These are phyloP conservation scores for Amblyopsis rosae DNA, from an alignment of 2,113 vertebrate species.

Conservation along the genomic window DNA sequence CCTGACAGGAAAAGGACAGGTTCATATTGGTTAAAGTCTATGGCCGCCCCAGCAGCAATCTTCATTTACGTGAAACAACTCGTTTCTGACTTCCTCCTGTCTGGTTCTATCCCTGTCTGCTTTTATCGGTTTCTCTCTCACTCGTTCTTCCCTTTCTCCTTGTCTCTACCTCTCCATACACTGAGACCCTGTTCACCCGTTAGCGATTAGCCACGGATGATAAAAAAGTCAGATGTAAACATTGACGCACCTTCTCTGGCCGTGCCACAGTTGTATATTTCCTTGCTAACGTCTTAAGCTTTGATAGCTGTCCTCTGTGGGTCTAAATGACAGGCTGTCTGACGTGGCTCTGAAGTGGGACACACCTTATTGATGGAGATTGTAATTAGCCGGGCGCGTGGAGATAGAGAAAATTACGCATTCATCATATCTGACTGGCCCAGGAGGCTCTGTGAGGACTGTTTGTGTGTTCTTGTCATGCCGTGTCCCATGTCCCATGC, in stretches of 20 bases:
- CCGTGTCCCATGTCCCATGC: conserved; percentile 57
- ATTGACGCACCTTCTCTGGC: conserved; percentile 52
- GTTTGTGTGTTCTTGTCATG: conserved; percentile 61
- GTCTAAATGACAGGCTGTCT: conserved; percentile 49
- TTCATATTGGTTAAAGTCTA: conserved; percentile 3
- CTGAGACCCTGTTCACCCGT: conserved; percentile 34
- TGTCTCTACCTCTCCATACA: conserved; percentile 22
- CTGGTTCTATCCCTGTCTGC: not conserved
- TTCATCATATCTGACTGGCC: conserved; percentile 75
- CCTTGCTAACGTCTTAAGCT: conserved; percentile 18
- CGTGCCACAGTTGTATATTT: conserved; percentile 42
- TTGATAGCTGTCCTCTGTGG: conserved; percentile 23
- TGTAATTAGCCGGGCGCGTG: conserved; percentile 69
- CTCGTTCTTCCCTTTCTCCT: conserved; percentile 13
- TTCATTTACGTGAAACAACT: conserved; percentile 37
- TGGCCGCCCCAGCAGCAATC: conserved; percentile 36
- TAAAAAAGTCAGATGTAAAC: conserved; percentile 48
- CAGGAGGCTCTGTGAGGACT: conserved; percentile 49
- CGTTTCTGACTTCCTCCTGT: conserved; percentile 39
- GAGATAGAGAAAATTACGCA: conserved; percentile 77
- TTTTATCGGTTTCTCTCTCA: not conserved
- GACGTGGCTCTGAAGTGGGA: conserved; percentile 57
- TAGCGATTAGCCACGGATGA: conserved; percentile 52
- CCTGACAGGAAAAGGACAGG: not conserved
- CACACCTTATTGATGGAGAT: conserved; percentile 68